phyloP scores from a whole-genome alignment of 2,797 vertebrate species.

The Neosilurus hyrtlii region DNA sequence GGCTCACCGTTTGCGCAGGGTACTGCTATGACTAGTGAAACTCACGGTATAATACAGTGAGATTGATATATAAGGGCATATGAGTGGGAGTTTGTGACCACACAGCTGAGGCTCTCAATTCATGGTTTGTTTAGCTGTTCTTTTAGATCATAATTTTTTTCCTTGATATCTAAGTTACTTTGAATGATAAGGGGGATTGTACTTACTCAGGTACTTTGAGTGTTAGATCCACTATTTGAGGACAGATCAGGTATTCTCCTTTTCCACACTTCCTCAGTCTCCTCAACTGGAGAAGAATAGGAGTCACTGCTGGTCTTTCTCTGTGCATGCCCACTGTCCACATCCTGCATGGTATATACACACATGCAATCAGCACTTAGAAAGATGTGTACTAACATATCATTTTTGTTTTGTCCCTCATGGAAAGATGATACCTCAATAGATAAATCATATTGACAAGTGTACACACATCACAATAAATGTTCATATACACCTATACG shows the following conservation, averaged over 20 bases:
- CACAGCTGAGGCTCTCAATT: not conserved
- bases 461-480: not conserved
- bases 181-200: not conserved
- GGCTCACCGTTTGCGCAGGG: too few species aligned
- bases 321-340: constrained; percentile 42
- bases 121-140: not conserved
- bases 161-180: constrained; percentile 2
- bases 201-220: not conserved
- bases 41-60: too few species aligned
- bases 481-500: not conserved
- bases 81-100: not conserved
- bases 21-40: too few species aligned
- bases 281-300: constrained; percentile 64
- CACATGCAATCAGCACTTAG: constrained; percentile 14
- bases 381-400: not conserved
- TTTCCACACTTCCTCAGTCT: constrained; percentile 75
- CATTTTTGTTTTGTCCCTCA: constrained; percentile 3
- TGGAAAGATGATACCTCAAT: not conserved
- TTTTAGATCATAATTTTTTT: not conserved
- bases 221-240: constrained; percentile 59
- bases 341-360: constrained; percentile 60
- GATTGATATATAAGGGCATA: not conserved
- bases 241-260: constrained; percentile 68
- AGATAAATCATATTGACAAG: not conserved
- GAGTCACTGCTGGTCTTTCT: constrained; percentile 59